A percentile compares a stretch with the other conserved stretches of the same genome.
These are phyloP conservation scores for Cairina moschata DNA, from an alignment of 2,113 vertebrate genomes.

Conservation along the genomic window DNA sequence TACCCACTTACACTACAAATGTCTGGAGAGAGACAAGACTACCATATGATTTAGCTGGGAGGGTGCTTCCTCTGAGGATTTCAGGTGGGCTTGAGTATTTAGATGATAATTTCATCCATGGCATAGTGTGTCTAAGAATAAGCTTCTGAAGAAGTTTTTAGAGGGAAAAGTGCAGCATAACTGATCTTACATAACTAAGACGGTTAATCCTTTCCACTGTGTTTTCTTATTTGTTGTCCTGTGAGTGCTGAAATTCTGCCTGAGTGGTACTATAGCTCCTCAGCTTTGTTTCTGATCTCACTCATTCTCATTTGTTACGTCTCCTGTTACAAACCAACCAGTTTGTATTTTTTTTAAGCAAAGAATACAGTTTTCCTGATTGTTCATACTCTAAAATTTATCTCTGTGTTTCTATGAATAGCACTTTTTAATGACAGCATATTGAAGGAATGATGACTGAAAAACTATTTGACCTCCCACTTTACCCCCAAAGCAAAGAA, in stretches of 20 bases:
- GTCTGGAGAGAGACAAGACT: fast-evolving
- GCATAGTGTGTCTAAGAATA: background rate
- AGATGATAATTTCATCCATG: background rate
- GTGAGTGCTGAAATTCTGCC: background rate
- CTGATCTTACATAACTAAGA: background rate
- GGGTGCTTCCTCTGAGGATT: background rate
- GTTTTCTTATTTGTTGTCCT: background rate
- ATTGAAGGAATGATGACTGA: background rate
- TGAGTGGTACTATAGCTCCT: background rate
- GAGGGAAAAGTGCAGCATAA: background rate
- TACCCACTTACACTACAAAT: background rate
- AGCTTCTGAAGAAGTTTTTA: background rate
- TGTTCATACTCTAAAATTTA: background rate
- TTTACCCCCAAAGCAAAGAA: too few species aligned
- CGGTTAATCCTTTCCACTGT: background rate
- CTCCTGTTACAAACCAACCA: background rate
- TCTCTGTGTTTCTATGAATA: background rate
- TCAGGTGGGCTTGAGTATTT: background rate
- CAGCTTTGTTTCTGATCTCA: background rate
- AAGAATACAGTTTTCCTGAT: background rate
- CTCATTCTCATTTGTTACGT: background rate
- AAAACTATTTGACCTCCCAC: background rate
- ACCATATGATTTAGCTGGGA: background rate
- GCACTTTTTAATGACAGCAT: background rate
- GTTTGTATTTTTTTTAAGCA: background rate